A percentile compares a stretch with the other conserved stretches of the same genome.
These are phyloP conservation scores for Pagetopsis macropterus DNA, from an alignment of 2,797 vertebrate species.

Conservation along the genomic window DNA sequence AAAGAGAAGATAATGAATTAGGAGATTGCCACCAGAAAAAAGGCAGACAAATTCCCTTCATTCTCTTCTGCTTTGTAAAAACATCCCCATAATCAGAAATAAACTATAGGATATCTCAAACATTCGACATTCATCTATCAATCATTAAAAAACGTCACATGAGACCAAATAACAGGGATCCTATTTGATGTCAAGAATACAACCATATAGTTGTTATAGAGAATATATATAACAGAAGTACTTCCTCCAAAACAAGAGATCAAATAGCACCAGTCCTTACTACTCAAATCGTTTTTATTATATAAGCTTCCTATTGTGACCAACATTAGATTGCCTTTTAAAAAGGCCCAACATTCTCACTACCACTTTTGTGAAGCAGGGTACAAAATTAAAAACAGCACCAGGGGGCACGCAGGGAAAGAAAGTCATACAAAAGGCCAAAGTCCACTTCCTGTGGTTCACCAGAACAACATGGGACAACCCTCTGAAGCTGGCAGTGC, in stretches of 20 bases:
- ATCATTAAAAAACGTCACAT: constrained; percentile 7
- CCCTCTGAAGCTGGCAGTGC: constrained; percentile 7
- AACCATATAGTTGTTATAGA: neutral
- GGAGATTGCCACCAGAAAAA: no score
- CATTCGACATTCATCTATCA: neutral
- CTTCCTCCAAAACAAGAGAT: neutral
- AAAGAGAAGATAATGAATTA: no score
- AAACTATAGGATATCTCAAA: no score
- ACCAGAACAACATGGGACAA: constrained; percentile 15
- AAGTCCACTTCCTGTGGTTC: constrained; percentile 28
- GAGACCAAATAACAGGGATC: neutral
- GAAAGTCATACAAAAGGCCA: constrained; percentile 24
- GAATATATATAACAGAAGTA: neutral
- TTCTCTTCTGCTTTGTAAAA: no score
- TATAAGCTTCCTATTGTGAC: constrained; percentile 9
- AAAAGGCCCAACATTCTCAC: constrained; percentile 14
- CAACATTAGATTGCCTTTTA: neutral
- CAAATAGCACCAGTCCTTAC: neutral
- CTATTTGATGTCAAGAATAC: neutral
- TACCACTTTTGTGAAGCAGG: constrained; percentile 1
- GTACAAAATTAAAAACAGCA: constrained; percentile 30
- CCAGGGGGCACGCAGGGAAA: constrained; percentile 18
- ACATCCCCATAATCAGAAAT: no score
- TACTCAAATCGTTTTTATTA: neutral
- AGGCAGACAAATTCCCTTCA: no score